Conservation (phyloP, 2,888 invertebrate species). For the Eupithecia centaureata region DNA sequence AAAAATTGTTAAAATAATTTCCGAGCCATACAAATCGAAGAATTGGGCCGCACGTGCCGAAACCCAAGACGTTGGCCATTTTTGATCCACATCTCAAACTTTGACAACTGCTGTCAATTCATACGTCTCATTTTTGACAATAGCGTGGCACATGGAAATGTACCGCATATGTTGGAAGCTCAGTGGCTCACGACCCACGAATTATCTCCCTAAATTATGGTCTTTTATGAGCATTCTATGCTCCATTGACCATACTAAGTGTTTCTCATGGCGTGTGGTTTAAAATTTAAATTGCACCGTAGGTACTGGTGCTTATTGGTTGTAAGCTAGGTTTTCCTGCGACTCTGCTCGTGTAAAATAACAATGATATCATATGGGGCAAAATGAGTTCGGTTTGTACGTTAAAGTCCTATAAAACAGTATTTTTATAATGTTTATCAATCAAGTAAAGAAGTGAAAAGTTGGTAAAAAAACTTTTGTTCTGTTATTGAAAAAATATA, state of each 20-base stretch:
- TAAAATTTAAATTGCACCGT: not conserved
- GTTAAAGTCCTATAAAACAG: too few species aligned
- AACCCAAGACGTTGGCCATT: not conserved
- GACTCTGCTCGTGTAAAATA: not conserved
- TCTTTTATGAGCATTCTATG: slow-evolving; percentile 11
- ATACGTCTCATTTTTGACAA: not conserved
- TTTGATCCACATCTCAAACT: not conserved
- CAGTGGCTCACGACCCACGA: slow-evolving; percentile 19
- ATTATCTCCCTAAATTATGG: slow-evolving; percentile 25
- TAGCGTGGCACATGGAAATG: not conserved
- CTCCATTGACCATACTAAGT: slow-evolving; percentile 9
- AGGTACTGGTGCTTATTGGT: not conserved
- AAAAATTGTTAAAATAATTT: not conserved
- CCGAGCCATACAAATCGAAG: not conserved
- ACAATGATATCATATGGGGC: too few species aligned
- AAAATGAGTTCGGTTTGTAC: too few species aligned
- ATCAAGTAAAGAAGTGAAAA: not conserved
- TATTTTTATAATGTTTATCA: not conserved
- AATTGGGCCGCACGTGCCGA: not conserved
- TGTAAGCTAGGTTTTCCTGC: not conserved
- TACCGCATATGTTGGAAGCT: slow-evolving; percentile 24
- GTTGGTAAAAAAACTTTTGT: too few species aligned
- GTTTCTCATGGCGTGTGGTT: slow-evolving; percentile 9
- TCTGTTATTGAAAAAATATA: too few species aligned
- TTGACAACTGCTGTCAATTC: not conserved